Evolutionary conservation across 1,140 invertebrate genomes (phyloP).

Genomic region (Anastrepha obliqua): DNA sequence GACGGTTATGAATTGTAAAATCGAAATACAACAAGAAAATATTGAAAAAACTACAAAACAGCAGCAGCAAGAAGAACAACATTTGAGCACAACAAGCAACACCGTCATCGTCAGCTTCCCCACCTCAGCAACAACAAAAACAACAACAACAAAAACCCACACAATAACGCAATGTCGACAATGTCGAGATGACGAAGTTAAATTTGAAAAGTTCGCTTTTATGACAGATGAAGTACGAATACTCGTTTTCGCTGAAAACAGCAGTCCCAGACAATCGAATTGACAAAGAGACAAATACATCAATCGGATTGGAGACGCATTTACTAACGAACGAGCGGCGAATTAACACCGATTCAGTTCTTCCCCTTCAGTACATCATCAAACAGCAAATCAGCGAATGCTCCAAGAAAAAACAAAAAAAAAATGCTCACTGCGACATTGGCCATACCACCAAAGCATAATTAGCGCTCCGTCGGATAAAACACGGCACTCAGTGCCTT

Average conservation of each 20-base stretch:
- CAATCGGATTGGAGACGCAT: conserved; percentile 27
- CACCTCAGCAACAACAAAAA: conserved; percentile 2
- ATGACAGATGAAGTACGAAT: conserved; percentile 72
- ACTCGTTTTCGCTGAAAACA: conserved; percentile 32
- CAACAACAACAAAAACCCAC: not conserved
- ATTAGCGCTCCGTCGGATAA: conserved; percentile 63
- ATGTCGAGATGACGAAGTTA: conserved; percentile 73
- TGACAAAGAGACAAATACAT: conserved; percentile 50
- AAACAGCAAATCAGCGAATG: not conserved
- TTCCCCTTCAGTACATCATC: not conserved
- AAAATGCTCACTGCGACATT: not conserved
- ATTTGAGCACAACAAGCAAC: conserved; percentile 54
- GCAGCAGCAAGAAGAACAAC: conserved; percentile 49
- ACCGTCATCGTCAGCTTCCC: conserved; percentile 29
- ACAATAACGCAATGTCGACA: conserved; percentile 52
- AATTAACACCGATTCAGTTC: conserved; percentile 10
- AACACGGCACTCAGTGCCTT: not conserved
- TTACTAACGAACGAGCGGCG: conserved; percentile 29
- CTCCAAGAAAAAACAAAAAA: not conserved
- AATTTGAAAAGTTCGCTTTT: conserved; percentile 74
- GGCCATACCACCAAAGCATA: conserved; percentile 63
- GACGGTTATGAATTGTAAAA: conserved; percentile 45
- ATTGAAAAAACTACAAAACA: conserved; percentile 37
- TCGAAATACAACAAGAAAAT: conserved; percentile 35
- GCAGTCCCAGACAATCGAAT: conserved; percentile 29